Evolutionary conservation across 2,888 invertebrate genomes (phyloP).

Genomic region (Metopia argyrocephala): DNA sequence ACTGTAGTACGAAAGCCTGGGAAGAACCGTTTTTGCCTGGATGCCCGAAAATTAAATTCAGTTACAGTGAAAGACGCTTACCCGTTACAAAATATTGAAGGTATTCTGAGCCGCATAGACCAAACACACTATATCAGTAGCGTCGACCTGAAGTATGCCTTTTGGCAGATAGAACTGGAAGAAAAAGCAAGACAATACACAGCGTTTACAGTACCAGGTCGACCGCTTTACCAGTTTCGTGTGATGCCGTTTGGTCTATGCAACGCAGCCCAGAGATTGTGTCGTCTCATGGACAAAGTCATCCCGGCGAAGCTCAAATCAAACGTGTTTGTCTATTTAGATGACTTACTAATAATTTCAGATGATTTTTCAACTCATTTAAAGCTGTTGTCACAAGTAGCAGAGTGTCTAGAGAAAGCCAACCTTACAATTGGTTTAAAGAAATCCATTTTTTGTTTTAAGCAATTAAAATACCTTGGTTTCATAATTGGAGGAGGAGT

Average conservation of each 20-base stretch:
- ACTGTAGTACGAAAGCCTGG: slow-evolving; percentile 67
- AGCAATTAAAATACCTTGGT: slow-evolving; percentile 41
- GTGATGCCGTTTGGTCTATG: too few relatives aligned
- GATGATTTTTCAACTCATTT: slow-evolving; percentile 47
- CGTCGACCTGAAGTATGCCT: too few relatives aligned
- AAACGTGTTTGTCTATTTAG: slow-evolving; percentile 55
- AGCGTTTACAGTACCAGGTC: too few relatives aligned
- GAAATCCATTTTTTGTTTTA: slow-evolving; percentile 54
- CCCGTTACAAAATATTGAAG: slow-evolving; percentile 21
- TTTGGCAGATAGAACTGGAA: too few relatives aligned
- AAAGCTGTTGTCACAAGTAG: too few relatives aligned
- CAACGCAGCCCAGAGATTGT: slow-evolving; percentile 49
- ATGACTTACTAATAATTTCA: slow-evolving; percentile 49
- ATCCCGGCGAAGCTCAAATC: too few relatives aligned
- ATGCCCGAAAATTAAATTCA: slow-evolving; percentile 62
- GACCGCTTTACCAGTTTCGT: too few relatives aligned
- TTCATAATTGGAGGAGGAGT: slow-evolving; percentile 36
- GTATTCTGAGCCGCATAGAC: too few relatives aligned
- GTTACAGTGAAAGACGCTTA: slow-evolving; percentile 27
- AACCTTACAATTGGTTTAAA: slow-evolving; percentile 53
- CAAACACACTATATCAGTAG: slow-evolving; percentile 67
- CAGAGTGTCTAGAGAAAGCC: slow-evolving; percentile 28
- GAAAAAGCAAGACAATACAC: too few relatives aligned
- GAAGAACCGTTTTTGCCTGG: slow-evolving; percentile 67
- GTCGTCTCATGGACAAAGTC: too few relatives aligned